These are phyloP conservation scores for Sitobion miscanthi DNA, from an alignment of 1,140 invertebrate genomes.

Conservation along the genomic window DNA sequence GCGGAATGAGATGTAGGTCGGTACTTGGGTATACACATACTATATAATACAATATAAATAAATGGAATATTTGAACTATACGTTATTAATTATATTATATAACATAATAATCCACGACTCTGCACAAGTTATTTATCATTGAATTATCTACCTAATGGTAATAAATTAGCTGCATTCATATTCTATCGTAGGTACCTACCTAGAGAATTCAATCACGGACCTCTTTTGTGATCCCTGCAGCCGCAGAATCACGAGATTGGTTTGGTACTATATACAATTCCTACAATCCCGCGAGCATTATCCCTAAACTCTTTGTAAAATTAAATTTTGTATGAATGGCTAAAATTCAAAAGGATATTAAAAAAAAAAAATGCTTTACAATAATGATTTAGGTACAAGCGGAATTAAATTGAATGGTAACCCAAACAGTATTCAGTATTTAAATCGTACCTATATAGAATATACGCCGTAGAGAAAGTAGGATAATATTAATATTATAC, in stretches of 20 bases:
- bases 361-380: not conserved
- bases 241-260: not conserved
- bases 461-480: no score
- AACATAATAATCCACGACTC: not conserved
- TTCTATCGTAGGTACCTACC: no score
- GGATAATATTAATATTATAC: no score
- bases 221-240: not conserved
- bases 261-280: not conserved
- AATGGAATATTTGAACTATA: no score
- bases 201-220: not conserved
- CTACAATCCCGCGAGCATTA: not conserved
- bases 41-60: no score
- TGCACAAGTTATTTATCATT: not conserved
- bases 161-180: not conserved
- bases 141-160: not conserved
- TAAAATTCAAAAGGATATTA: not conserved
- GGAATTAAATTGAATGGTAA: no score
- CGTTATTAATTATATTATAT: no score
- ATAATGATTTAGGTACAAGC: no score
- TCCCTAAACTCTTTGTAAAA: not conserved
- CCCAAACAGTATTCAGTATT: no score
- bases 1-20: not conserved
- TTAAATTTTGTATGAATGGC: not conserved
- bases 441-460: no score
- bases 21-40: not conserved